Percentiles rank a stretch among this genome's conserved stretches.
Evolutionary conservation across 2,888 invertebrate genomes (phyloP).

Genomic region (Caenorhabditis panamensis): DNA sequence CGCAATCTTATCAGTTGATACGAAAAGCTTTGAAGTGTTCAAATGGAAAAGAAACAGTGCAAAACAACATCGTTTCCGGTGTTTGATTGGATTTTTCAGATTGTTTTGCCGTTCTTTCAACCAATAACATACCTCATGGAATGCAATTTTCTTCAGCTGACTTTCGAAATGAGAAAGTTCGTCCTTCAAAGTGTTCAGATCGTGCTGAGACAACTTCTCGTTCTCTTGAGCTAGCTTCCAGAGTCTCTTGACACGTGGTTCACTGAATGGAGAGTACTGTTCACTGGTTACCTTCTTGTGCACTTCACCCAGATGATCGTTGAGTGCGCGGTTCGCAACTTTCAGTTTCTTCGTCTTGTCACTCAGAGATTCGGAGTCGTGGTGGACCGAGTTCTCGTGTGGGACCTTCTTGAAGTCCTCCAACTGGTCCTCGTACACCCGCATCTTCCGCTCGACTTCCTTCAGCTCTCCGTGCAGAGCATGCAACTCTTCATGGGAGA

Average conservation of each 20-base stretch:
- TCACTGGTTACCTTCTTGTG: slow-evolving; percentile 56
- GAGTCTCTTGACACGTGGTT: slow-evolving; percentile 71
- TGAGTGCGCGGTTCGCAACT: slow-evolving; percentile 45
- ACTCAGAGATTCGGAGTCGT: slow-evolving; percentile 31
- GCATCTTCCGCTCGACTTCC: slow-evolving; percentile 65
- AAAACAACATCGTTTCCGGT: slow-evolving; percentile 1
- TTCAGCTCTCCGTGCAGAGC: slow-evolving; percentile 66
- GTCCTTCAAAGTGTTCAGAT: slow-evolving; percentile 60
- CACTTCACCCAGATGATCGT: slow-evolving; percentile 59
- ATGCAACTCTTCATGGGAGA: slow-evolving; percentile 67
- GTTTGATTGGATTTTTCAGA: neutral
- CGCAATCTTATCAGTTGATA: neutral
- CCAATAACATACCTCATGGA: slow-evolving; percentile 65
- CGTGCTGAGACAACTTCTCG: slow-evolving; percentile 61
- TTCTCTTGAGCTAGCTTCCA: slow-evolving; percentile 73
- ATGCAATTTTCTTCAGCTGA: slow-evolving; percentile 72
- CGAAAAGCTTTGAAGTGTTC: neutral
- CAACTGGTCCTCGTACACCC: slow-evolving; percentile 63
- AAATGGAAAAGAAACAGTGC: neutral
- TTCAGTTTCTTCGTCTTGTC: slow-evolving; percentile 53
- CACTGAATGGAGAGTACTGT: slow-evolving; percentile 69
- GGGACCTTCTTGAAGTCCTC: slow-evolving; percentile 68
- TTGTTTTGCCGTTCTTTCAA: neutral
- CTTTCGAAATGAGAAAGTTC: slow-evolving; percentile 75
- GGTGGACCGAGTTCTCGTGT: slow-evolving; percentile 63